Evolutionary conservation across 2,888 invertebrate species (phyloP).

Genomic region (Nymphalis c-album): DNA sequence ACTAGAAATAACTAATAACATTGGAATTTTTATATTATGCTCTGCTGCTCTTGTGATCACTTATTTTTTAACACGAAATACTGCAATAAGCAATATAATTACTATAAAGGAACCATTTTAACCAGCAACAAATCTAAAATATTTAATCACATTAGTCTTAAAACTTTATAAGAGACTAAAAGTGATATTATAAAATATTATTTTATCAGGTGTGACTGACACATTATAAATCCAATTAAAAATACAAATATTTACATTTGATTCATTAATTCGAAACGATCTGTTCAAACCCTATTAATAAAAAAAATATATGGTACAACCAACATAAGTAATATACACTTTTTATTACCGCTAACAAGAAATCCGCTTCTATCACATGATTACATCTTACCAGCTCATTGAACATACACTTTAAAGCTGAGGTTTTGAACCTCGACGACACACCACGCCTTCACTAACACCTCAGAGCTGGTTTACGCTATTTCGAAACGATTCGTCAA

Average conservation of each 20-base stretch:
- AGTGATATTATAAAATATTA: not conserved
- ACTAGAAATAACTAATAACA: no score
- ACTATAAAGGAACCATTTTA: no score
- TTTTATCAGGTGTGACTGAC: not conserved
- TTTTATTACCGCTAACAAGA: constrained; percentile 2
- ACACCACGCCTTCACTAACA: constrained; percentile 16
- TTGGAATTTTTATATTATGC: no score
- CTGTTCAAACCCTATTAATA: not conserved
- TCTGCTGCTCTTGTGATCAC: no score
- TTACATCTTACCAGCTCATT: constrained; percentile 18
- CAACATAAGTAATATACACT: not conserved
- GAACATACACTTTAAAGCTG: constrained; percentile 10
- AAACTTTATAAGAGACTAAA: not conserved
- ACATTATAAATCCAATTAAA: constrained; percentile 3
- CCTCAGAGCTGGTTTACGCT: constrained; percentile 7
- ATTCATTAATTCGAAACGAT: not conserved
- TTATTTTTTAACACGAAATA: no score
- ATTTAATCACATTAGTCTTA: no score
- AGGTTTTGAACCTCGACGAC: constrained; percentile 5
- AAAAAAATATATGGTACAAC: not conserved
- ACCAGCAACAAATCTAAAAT: no score
- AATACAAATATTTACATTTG: constrained; percentile 7
- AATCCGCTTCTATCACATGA: constrained; percentile 3
- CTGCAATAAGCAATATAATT: no score
- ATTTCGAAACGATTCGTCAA: no score